These are phyloP conservation scores for Cheirogaleus medius DNA, from an alignment of 2,113 vertebrate genomes.

Conservation along the genomic window DNA sequence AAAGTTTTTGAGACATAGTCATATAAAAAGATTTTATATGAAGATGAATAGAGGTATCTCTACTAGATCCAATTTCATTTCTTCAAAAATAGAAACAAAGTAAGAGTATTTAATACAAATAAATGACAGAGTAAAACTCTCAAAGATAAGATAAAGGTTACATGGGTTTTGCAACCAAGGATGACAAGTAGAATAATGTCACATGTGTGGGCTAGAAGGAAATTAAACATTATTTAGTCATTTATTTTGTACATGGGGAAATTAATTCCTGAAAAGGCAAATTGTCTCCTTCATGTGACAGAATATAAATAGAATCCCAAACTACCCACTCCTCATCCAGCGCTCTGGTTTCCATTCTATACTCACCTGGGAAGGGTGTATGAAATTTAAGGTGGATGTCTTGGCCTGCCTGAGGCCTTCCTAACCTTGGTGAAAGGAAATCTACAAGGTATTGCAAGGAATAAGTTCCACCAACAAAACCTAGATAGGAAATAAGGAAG, in stretches of 20 bases:
- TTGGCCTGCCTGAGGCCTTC: background rate
- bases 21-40: conserved; percentile 19
- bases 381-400: background rate
- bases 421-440: background rate
- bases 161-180: background rate
- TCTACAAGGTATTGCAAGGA: background rate
- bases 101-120: background rate
- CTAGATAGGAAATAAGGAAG: background rate
- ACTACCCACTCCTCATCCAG: background rate
- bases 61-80: background rate
- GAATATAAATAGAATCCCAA: background rate
- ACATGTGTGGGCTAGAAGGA: background rate
- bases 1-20: background rate
- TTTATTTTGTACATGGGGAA: background rate
- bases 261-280: background rate
- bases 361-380: background rate
- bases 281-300: background rate
- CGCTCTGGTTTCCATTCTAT: background rate
- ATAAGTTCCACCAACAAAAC: background rate
- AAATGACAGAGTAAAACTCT: background rate
- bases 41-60: background rate
- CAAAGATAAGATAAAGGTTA: conserved; percentile 8
- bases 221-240: background rate
- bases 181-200: background rate
- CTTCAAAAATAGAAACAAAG: conserved; percentile 22